These are phyloP conservation scores for Pterostichus niger DNA, from an alignment of 2,888 invertebrate species.

Conservation along the genomic window DNA sequence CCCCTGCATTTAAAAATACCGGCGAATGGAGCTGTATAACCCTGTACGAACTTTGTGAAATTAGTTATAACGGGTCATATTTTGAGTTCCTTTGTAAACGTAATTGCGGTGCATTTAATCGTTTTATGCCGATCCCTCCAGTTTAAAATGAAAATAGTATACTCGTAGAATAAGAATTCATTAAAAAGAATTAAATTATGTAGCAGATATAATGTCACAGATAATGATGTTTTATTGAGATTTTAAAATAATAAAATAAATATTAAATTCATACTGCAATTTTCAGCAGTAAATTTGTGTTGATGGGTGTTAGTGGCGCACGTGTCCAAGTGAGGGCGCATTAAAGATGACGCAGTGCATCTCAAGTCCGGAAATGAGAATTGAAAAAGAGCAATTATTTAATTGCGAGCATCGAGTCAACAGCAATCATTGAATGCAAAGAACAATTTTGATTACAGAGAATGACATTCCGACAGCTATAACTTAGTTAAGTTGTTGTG, in stretches of 20 bases:
- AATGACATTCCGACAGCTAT: slow-evolving; percentile 50
- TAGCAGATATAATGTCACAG: neutral
- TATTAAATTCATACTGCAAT: too few species aligned
- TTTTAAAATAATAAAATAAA: too few species aligned
- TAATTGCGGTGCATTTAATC: too few species aligned
- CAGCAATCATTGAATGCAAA: slow-evolving; percentile 49
- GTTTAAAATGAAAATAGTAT: too few species aligned
- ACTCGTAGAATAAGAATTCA: too few species aligned
- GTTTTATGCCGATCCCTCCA: too few species aligned
- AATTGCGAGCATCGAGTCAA: slow-evolving; percentile 12
- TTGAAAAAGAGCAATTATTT: slow-evolving; percentile 61
- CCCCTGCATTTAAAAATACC: too few species aligned
- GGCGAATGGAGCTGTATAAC: too few species aligned
- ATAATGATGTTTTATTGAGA: too few species aligned
- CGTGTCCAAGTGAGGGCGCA: slow-evolving; percentile 27
- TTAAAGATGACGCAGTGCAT: slow-evolving; percentile 25
- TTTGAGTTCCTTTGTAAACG: too few species aligned
- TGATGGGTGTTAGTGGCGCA: neutral
- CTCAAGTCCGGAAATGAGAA: slow-evolving; percentile 48
- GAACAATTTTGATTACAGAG: slow-evolving; percentile 47
- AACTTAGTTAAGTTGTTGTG: slow-evolving; percentile 46
- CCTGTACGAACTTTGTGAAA: too few species aligned
- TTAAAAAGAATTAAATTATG: neutral
- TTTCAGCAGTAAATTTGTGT: neutral
- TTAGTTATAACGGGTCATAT: too few species aligned